Percentiles rank a stretch among this genome's conserved stretches.
phyloP scores from a whole-genome alignment of 2,797 vertebrate species.

The Echiichthys vipera region DNA sequence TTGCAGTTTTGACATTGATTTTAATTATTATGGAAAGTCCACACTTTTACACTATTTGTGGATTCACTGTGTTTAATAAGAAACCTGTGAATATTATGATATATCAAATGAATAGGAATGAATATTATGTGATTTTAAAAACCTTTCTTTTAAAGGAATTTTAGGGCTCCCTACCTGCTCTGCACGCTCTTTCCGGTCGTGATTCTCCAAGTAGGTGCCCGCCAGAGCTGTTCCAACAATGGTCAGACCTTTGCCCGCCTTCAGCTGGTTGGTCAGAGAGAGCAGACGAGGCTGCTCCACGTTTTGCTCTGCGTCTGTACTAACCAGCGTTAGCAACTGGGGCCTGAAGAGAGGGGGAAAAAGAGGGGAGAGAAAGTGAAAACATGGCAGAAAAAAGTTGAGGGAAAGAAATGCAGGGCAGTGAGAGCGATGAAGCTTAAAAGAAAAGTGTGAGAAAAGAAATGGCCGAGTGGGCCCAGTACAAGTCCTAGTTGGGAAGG shows the following conservation, averaged over 20 bases:
- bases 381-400: slow-evolving; percentile 38
- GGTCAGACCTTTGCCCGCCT: slow-evolving; percentile 96
- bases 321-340: slow-evolving; percentile 94
- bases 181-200: slow-evolving; percentile 88
- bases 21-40: not conserved
- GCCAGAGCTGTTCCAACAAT: slow-evolving; percentile 94
- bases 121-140: no score
- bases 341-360: slow-evolving; percentile 81
- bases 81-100: not conserved
- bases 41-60: not conserved
- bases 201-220: slow-evolving; percentile 92
- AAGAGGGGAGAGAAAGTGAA: no score
- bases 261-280: slow-evolving; percentile 95
- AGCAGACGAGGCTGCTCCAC: slow-evolving; percentile 95
- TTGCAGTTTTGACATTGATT: not conserved
- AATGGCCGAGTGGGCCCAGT: slow-evolving; percentile 18
- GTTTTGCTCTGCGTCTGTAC: slow-evolving; percentile 92
- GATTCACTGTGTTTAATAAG: not conserved
- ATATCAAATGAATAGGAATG: no score
- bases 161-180: slow-evolving; percentile 87
- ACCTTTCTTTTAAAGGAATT: not conserved
- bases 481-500: slow-evolving; percentile 39
- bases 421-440: slow-evolving; percentile 10
- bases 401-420: not conserved
- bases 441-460: slow-evolving; percentile 20